Percentiles rank a stretch among this genome's conserved stretches.
Conservation (phyloP, 2,113 vertebrate genomes). For the Xenopus laevis region DNA sequence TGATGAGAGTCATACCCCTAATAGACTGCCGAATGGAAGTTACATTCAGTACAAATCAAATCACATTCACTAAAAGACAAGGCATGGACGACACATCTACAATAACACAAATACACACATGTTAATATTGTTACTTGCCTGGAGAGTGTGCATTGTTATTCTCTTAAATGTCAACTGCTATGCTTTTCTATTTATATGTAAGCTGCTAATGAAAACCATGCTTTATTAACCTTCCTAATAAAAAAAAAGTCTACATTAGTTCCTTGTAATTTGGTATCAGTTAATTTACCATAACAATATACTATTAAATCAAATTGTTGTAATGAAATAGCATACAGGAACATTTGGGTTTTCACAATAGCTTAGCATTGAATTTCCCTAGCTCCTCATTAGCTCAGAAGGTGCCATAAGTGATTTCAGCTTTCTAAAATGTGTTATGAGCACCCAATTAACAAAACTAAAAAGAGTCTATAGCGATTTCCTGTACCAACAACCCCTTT, state of each 20-base stretch:
- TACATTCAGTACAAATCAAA: too few species aligned
- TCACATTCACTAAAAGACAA: too few species aligned
- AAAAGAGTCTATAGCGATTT: slow-evolving; percentile 50
- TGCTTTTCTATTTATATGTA: slow-evolving; percentile 19
- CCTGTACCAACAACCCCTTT: slow-evolving; percentile 50
- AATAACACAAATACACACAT: too few species aligned
- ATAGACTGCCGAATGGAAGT: too few species aligned
- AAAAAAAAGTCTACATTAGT: slow-evolving; percentile 46
- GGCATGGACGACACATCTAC: too few species aligned
- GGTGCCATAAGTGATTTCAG: slow-evolving; percentile 43
- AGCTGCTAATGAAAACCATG: slow-evolving; percentile 46
- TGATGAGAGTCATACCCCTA: too few species aligned
- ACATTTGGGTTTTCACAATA: slow-evolving; percentile 57
- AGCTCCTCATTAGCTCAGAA: slow-evolving; percentile 57
- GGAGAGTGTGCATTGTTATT: not conserved
- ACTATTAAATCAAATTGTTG: slow-evolving; percentile 48
- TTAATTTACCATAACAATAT: slow-evolving; percentile 58
- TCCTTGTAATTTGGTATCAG: slow-evolving; percentile 51
- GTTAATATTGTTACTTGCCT: too few species aligned
- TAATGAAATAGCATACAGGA: slow-evolving; percentile 51
- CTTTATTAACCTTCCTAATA: slow-evolving; percentile 40
- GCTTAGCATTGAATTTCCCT: slow-evolving; percentile 60
- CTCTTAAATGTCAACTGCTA: slow-evolving; percentile 5
- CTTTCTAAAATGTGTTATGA: slow-evolving; percentile 54
- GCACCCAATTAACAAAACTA: slow-evolving; percentile 48